Conservation (phyloP, 2,888 invertebrate species). For the Uloborus plumipes region DNA sequence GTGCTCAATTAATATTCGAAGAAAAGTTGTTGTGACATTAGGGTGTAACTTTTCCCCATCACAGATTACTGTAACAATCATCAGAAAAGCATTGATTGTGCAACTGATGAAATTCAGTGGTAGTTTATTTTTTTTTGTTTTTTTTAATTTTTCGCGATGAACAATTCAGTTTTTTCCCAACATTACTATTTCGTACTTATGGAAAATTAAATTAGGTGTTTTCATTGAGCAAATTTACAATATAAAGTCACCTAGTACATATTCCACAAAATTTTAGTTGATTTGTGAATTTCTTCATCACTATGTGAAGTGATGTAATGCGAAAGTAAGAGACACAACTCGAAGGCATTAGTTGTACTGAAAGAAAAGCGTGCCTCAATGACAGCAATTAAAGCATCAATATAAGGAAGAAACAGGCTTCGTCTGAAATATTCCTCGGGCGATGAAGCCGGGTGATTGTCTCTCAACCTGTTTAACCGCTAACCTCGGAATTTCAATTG, state of each 20-base stretch:
- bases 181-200: constrained; percentile 10
- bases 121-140: too few species aligned
- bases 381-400: not conserved
- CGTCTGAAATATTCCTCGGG: not conserved
- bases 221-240: not conserved
- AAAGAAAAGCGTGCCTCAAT: not conserved
- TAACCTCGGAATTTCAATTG: not conserved
- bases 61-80: constrained; percentile 64
- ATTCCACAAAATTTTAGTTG: not conserved
- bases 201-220: not conserved
- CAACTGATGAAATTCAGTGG: not conserved
- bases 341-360: not conserved
- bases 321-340: not conserved
- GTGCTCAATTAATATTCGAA: not conserved
- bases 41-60: not conserved
- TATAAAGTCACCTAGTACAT: not conserved
- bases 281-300: not conserved
- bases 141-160: not conserved
- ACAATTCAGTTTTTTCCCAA: not conserved
- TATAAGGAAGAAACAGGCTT: not conserved
- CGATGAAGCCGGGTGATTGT: not conserved
- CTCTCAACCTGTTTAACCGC: not conserved
- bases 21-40: not conserved
- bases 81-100: not conserved
- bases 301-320: not conserved